A percentile compares a stretch with the other conserved stretches of the same genome.
Evolutionary conservation across 30 jellyfish, hydroid and myxozoan species (phyloP).

Genomic region (Chironex yamaguchii): DNA sequence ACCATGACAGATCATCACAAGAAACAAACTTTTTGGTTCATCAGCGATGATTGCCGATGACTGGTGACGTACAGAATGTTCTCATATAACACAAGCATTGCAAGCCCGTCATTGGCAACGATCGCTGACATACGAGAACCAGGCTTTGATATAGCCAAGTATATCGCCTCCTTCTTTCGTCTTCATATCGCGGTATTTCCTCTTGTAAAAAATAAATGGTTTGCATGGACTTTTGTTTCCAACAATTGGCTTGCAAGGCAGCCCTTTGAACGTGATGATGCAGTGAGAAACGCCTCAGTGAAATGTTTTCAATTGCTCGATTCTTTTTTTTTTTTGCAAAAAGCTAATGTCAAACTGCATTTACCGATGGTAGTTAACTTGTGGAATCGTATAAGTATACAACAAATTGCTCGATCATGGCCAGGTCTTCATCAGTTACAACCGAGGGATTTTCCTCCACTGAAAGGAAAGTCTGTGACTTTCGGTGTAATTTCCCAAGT

Average conservation of each 20-base stretch:
- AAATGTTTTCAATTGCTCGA: constrained; percentile 41
- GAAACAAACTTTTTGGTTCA: too few relatives aligned
- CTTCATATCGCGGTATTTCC: too few relatives aligned
- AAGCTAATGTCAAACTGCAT: constrained; percentile 17
- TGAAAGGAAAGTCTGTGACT: constrained; percentile 30
- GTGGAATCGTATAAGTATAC: constrained; percentile 14
- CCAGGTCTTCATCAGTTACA: constrained; percentile 38
- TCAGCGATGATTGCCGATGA: too few relatives aligned
- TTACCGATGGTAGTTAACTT: constrained; percentile 13
- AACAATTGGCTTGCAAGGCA: constrained; percentile 53
- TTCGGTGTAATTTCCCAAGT: constrained; percentile 20
- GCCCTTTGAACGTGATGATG: constrained; percentile 38
- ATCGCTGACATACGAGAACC: too few relatives aligned
- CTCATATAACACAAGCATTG: too few relatives aligned
- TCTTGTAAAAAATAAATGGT: too few relatives aligned
- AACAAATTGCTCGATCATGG: constrained; percentile 41
- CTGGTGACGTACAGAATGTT: too few relatives aligned
- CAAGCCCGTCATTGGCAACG: too few relatives aligned
- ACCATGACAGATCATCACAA: too few relatives aligned
- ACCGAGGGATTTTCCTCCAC: constrained; percentile 23
- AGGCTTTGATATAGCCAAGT: too few relatives aligned
- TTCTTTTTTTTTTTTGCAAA: constrained; percentile 25
- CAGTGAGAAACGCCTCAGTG: constrained; percentile 45
- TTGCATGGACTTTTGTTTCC: not conserved
- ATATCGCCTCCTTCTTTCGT: too few relatives aligned